phyloP scores from a whole-genome alignment of 2,888 invertebrate genomes.

The Hirtodrosophila trivittata region DNA sequence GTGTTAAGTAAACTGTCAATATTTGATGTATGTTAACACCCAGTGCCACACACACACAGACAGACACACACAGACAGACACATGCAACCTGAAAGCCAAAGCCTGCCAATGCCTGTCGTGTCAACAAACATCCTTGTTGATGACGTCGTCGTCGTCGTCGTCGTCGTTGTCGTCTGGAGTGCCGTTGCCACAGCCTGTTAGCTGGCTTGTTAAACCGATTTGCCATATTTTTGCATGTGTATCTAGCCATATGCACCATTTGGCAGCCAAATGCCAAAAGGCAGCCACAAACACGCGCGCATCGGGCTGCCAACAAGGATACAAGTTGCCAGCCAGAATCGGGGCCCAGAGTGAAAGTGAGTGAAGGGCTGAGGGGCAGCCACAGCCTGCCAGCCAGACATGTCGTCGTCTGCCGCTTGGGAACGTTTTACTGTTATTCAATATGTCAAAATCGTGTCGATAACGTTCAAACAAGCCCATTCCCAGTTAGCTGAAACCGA shows the following conservation, averaged over 20 bases:
- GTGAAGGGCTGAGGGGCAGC: too few relatives aligned
- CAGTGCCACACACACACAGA: conserved; percentile 42
- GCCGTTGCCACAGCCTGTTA: conserved; percentile 45
- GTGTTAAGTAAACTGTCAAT: conserved; percentile 79
- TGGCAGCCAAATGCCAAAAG: conserved; percentile 79
- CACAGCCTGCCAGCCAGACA: conserved; percentile 28
- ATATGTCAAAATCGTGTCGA: conserved; percentile 81
- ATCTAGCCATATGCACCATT: conserved; percentile 74
- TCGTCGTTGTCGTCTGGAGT: conserved; percentile 36
- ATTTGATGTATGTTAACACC: conserved; percentile 80
- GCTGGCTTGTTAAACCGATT: conserved; percentile 75
- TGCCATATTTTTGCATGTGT: conserved; percentile 70
- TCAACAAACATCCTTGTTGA: conserved; percentile 66
- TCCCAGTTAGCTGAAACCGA: conserved; percentile 2
- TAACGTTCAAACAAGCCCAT: conserved; percentile 67
- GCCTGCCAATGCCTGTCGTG: conserved; percentile 51
- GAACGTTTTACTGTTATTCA: conserved; percentile 76
- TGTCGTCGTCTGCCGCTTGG: conserved; percentile 59
- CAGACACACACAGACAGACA: conserved; percentile 15
- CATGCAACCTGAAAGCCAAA: conserved; percentile 11
- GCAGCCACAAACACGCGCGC: conserved; percentile 73
- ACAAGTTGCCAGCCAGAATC: conserved; percentile 30
- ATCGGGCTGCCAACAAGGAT: conserved; percentile 45
- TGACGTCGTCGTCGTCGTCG: conserved; percentile 36
- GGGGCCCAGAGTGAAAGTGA: not conserved